Evolutionary conservation across 2,888 invertebrate genomes (phyloP).

Genomic region (Phasia obesa): DNA sequence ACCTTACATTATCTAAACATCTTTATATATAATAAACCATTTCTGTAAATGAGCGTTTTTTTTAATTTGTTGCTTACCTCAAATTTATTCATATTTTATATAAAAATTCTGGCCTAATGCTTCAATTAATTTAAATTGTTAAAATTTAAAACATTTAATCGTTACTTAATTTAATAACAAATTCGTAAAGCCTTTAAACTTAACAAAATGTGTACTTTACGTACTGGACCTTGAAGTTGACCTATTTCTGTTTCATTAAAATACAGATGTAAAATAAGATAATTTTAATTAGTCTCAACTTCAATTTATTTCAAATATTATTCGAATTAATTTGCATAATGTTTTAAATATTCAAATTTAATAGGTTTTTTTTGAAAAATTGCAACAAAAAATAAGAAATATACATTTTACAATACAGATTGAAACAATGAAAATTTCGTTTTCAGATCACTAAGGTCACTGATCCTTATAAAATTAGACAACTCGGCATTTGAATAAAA

Average conservation of each 20-base stretch:
- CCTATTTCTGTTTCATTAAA: conserved; percentile 4
- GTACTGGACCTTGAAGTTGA: conserved; percentile 16
- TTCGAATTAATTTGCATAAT: conserved; percentile 47
- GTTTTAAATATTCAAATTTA: conserved; percentile 15
- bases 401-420: background rate
- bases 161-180: background rate
- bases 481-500: background rate
- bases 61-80: no score
- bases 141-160: background rate
- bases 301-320: conserved; percentile 29
- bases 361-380: background rate
- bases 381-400: background rate
- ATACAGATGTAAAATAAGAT: conserved; percentile 7
- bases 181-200: background rate
- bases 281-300: conserved; percentile 28
- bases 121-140: no score
- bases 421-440: background rate
- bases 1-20: no score
- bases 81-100: no score
- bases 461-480: background rate
- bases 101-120: no score
- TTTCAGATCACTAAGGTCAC: background rate
- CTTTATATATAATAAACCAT: no score
- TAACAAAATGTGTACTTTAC: conserved; percentile 4
- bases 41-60: no score